phyloP scores from a whole-genome alignment of 92 coral and sea anemone species.

The Pocillopora grandis region DNA sequence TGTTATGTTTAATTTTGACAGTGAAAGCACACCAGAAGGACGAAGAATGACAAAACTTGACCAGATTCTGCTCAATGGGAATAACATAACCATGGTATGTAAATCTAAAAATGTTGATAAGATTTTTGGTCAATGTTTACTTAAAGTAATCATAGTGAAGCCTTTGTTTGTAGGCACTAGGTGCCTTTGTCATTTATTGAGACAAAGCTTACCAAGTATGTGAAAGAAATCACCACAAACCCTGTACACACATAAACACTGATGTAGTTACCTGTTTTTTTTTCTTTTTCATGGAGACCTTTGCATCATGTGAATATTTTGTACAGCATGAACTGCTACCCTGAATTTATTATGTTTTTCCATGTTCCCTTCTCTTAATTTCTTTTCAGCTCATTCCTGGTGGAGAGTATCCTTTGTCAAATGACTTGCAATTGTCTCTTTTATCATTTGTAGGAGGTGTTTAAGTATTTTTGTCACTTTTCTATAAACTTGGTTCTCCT shows the following conservation, averaged over 20 bases:
- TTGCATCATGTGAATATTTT: background rate
- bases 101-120: no score
- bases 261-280: no score
- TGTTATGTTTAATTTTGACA: conserved; percentile 1
- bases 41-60: conserved; percentile 96
- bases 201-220: no score
- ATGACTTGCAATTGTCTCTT: background rate
- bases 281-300: no score
- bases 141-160: no score
- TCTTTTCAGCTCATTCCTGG: conserved; percentile 89
- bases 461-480: no score
- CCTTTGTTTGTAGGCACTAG: no score
- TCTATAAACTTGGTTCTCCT: no score
- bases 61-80: conserved; percentile 95
- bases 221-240: no score
- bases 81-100: conserved; percentile 94
- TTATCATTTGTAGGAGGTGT: background rate
- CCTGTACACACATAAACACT: no score
- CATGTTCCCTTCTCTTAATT: background rate
- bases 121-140: no score
- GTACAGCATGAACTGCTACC: background rate
- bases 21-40: conserved; percentile 99
- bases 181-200: no score
- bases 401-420: conserved; percentile 91
- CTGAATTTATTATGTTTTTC: background rate